Conservation (phyloP, 2,797 vertebrate genomes). For the Clarias pachynema region DNA sequence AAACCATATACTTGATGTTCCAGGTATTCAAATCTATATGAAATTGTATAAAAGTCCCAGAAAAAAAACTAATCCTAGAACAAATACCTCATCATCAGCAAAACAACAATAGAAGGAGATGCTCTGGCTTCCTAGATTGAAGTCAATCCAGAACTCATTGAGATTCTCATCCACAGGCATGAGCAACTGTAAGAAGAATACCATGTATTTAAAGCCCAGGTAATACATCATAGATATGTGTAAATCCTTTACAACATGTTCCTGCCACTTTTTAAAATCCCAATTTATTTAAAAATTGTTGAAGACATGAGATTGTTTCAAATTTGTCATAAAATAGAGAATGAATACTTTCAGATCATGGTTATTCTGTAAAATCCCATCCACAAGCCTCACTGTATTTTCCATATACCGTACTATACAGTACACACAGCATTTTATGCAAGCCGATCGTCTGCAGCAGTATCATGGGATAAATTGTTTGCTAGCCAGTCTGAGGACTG, state of each 20-base stretch:
- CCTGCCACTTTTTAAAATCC: background rate
- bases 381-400: background rate
- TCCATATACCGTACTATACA: background rate
- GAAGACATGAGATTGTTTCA: background rate
- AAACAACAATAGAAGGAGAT: conserved; percentile 90
- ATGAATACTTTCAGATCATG: background rate
- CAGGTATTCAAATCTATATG: background rate
- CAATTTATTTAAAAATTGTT: background rate
- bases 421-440: background rate
- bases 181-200: conserved; percentile 78
- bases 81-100: conserved; percentile 75
- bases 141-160: conserved; percentile 96
- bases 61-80: background rate
- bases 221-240: background rate
- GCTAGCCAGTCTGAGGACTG: background rate
- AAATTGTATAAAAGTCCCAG: background rate
- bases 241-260: background rate
- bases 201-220: background rate
- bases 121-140: conserved; percentile 88
- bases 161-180: conserved; percentile 92
- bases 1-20: background rate
- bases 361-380: background rate
- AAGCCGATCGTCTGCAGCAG: background rate
- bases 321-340: background rate
- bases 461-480: background rate